A percentile compares a stretch with the other conserved stretches of the same genome.
phyloP scores from a whole-genome alignment of 2,888 invertebrate genomes.

The Lepidochitona cinerea region DNA sequence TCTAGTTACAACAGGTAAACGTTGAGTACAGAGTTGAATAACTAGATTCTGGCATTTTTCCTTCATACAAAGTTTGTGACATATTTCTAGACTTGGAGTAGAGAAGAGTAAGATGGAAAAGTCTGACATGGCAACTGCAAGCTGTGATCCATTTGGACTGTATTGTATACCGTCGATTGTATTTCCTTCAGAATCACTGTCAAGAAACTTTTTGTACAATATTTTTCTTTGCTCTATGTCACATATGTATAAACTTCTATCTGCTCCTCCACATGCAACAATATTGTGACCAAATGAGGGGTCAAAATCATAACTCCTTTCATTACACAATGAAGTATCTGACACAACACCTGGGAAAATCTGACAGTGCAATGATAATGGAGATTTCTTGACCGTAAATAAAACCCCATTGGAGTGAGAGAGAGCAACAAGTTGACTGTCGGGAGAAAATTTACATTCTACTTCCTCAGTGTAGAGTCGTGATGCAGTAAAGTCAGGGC shows the following conservation, averaged over 20 bases:
- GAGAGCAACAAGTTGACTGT: conserved; percentile 47
- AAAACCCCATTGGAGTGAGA: conserved; percentile 39
- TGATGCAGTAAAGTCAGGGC: conserved; percentile 30
- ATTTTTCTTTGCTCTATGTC: conserved; percentile 30
- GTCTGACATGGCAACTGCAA: conserved; percentile 42
- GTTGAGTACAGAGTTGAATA: conserved; percentile 13
- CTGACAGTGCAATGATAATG: conserved; percentile 28
- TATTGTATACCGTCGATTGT: conserved; percentile 44
- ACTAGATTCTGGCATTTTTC: conserved; percentile 26
- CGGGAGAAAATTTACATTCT: conserved; percentile 56
- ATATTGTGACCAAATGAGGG: conserved; percentile 39
- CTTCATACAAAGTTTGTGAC: conserved; percentile 39
- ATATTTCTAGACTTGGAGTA: conserved; percentile 21
- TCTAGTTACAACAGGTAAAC: conserved; percentile 39
- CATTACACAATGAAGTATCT: conserved; percentile 33
- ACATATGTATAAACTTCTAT: conserved; percentile 37
- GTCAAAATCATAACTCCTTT: conserved; percentile 54
- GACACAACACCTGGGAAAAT: conserved; percentile 46
- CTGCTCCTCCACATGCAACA: conserved; percentile 45
- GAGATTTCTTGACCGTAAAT: conserved; percentile 33
- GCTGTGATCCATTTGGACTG: conserved; percentile 33
- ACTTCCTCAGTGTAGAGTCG: conserved; percentile 40
- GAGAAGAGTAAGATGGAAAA: conserved; percentile 38
- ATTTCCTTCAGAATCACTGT: conserved; percentile 20
- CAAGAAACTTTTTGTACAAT: conserved; percentile 12